Evolutionary conservation across 1,140 invertebrate genomes (phyloP).

Genomic region (Drosophila ficusphila): DNA sequence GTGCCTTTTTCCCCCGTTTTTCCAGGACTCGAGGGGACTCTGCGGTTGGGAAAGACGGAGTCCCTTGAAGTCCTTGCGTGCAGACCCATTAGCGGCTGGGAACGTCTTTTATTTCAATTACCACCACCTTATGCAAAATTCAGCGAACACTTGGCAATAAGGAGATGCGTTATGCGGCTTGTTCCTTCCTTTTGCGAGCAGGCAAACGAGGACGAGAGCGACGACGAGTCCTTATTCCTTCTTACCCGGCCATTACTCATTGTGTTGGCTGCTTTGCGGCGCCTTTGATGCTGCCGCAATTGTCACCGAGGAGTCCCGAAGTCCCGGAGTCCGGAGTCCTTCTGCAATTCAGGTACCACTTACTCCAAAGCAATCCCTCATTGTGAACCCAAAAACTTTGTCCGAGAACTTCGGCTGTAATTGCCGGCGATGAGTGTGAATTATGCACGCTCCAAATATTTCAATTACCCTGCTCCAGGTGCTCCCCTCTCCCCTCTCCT

Average conservation of each 20-base stretch:
- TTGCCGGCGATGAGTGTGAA: slow-evolving; percentile 37
- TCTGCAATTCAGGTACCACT: slow-evolving; percentile 36
- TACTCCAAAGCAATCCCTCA: slow-evolving; percentile 16
- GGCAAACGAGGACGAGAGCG: too few species aligned
- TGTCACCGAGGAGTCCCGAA: too few species aligned
- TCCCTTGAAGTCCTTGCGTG: slow-evolving; percentile 29
- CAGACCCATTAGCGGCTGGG: slow-evolving; percentile 59
- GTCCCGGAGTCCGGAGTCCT: too few species aligned
- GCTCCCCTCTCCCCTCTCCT: slow-evolving; percentile 6
- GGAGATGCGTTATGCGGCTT: slow-evolving; percentile 43
- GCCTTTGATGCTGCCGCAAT: slow-evolving; percentile 35
- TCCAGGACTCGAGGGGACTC: slow-evolving; percentile 9
- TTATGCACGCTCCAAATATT: slow-evolving; percentile 49
- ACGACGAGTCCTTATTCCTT: slow-evolving; percentile 14
- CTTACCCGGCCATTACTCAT: slow-evolving; percentile 35
- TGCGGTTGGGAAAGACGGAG: slow-evolving; percentile 21
- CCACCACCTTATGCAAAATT: slow-evolving; percentile 62
- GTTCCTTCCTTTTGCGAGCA: slow-evolving; percentile 32
- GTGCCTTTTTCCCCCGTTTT: slow-evolving; percentile 5
- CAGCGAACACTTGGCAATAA: slow-evolving; percentile 40
- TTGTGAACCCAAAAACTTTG: slow-evolving; percentile 22
- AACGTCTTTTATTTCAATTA: slow-evolving; percentile 77
- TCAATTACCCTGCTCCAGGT: slow-evolving; percentile 42
- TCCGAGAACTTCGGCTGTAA: slow-evolving; percentile 32
- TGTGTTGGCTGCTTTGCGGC: slow-evolving; percentile 35